Base-by-base conservation (phyloP, 2,888 invertebrate genomes). In the Plebejus argus region DNA sequence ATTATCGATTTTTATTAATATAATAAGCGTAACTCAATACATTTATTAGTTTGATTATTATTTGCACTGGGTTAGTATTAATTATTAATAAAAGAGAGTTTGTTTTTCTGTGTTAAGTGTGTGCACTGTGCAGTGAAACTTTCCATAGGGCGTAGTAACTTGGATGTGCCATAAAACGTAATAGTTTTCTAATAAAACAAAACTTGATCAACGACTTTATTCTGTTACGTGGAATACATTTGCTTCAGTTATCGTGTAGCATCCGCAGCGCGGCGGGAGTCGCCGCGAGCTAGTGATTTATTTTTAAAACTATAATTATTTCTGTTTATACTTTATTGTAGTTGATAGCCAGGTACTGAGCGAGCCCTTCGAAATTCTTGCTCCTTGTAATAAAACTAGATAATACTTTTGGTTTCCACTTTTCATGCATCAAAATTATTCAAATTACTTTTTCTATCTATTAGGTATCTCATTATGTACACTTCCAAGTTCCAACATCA, bases 231-330 rank as follows among this genome's bases (percentile, higher is more conserved):
- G 83, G 82, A 82, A 83, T 79, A 80, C 85, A 83, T 84, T 80
- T 83, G 83, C 82, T 82, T 79, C 89, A 87, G 89, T 90, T 87
- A 85, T 87, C 83, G 80, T 83, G 81, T 82, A 86, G 88, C 87
- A 84, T 87, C 91, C 90, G 91, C 88, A 90, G 87, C 85, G 84
- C 81, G 78, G 88, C 84, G 88, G 89, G 89, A 85, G 89, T 79
- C 79, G 79, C 79, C 78, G 78, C 80, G 77, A 45, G 23, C 66
- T 28, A 33, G 15, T 33, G 12, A 18, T 6, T 74, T 28, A 74
- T 28, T 53, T 71, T 71, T 71, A 71, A 71, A 39, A 10, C 10
- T n/a, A 20, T 45, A 39, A 72, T 72, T 23, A 15, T 28, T n/a
- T 72, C 61, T 15, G 5, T 20, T 49, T 23, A n/a, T n/a, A n/a